Evolutionary conservation across 2,113 vertebrate genomes (phyloP).

Genomic region (Eleginops maclovinus): DNA sequence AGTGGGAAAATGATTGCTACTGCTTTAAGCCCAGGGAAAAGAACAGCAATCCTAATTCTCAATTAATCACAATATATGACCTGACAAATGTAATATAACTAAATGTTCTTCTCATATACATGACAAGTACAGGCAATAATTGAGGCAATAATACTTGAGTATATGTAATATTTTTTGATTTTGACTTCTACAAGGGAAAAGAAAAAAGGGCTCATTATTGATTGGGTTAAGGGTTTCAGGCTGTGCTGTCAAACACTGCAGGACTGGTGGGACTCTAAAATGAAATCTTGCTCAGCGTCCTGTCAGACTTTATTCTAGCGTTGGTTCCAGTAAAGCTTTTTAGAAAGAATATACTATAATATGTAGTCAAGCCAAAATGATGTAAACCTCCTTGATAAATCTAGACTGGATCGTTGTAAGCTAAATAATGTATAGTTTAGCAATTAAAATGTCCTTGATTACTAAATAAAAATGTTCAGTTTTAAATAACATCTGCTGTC

Average conservation of each 20-base stretch:
- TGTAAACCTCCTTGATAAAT: not conserved
- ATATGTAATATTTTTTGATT: constrained; percentile 35
- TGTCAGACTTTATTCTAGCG: not conserved
- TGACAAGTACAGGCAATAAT: constrained; percentile 28
- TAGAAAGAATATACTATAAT: not conserved
- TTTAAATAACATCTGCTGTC: constrained; percentile 6
- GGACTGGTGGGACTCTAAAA: constrained; percentile 15
- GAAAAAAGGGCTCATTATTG: constrained; percentile 24
- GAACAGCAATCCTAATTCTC: constrained; percentile 26
- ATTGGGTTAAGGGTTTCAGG: constrained; percentile 37
- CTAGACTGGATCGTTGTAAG: not conserved
- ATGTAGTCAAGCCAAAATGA: not conserved
- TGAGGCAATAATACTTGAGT: constrained; percentile 14
- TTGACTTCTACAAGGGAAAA: constrained; percentile 8
- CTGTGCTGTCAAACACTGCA: constrained; percentile 41
- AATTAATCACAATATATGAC: constrained; percentile 26
- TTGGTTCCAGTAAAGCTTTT: not conserved
- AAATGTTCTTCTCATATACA: constrained; percentile 14
- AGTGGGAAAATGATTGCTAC: not conserved
- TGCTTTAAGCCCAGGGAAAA: constrained; percentile 7
- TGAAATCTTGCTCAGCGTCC: not conserved
- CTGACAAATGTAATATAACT: constrained; percentile 34
- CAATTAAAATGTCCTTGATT: not conserved
- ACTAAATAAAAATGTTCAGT: constrained; percentile 11
- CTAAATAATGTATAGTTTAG: constrained; percentile 6